phyloP scores from a whole-genome alignment of 2,888 invertebrate species.

The Perizoma flavofasciatum region DNA sequence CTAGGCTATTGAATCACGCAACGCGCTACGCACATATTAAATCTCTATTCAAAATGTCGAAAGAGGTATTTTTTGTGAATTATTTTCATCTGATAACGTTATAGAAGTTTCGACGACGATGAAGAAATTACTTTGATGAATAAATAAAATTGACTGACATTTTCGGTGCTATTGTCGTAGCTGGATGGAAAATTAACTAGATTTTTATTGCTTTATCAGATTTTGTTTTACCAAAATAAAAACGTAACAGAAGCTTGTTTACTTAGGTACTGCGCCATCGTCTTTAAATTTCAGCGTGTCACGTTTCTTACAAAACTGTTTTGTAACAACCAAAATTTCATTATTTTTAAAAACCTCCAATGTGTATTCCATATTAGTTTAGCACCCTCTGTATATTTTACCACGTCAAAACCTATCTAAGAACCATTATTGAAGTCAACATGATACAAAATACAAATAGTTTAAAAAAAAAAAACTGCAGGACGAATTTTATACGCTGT shows the following conservation, averaged over 20 bases:
- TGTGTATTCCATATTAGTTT: no score
- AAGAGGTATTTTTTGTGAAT: constrained; percentile 37
- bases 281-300: background rate
- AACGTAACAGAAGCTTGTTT: background rate
- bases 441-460: no score
- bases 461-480: no score
- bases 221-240: background rate
- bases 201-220: constrained; percentile 2
- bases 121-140: constrained; percentile 37
- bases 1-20: constrained; percentile 29
- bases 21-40: constrained; percentile 38
- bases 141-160: constrained; percentile 28
- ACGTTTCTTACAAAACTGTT: no score
- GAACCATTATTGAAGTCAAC: no score
- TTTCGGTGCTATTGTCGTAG: constrained; percentile 12
- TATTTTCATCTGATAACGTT: constrained; percentile 37
- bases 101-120: constrained; percentile 31
- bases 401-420: no score
- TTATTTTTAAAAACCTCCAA: no score
- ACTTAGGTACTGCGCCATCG: background rate
- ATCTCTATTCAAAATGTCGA: constrained; percentile 40
- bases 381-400: no score
- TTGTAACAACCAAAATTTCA: no score
- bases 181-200: constrained; percentile 5
- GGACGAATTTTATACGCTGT: no score